Conservation (phyloP, 2,113 vertebrate genomes). For the Aegithalos caudatus region DNA sequence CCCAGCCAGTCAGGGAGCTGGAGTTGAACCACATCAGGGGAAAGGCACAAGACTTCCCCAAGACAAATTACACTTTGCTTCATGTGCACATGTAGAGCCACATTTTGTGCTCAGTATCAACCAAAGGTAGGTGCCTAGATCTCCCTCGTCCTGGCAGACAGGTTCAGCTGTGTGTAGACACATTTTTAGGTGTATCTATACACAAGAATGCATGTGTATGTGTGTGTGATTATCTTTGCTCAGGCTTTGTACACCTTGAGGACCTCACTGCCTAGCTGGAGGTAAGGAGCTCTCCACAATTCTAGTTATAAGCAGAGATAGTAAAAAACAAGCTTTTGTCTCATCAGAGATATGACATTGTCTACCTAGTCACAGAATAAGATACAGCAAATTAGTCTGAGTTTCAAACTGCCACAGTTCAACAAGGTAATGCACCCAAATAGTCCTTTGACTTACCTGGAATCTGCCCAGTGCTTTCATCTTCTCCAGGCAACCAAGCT, state of each 20-base stretch:
- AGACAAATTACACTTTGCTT: background rate
- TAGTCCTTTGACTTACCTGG: background rate
- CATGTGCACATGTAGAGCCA: rapidly evolving
- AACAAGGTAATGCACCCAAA: background rate
- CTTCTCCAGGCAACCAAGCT: background rate
- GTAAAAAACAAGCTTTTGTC: background rate
- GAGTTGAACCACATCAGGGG: rapidly evolving
- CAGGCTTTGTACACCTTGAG: background rate
- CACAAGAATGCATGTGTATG: rapidly evolving
- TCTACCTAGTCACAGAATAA: background rate
- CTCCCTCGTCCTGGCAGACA: background rate
- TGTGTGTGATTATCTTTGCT: background rate
- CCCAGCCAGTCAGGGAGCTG: background rate
- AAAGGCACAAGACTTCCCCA: background rate
- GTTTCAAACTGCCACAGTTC: background rate
- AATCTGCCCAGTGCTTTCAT: background rate
- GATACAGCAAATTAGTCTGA: background rate
- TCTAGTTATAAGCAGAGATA: background rate
- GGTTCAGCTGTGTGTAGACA: rapidly evolving
- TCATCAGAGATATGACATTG: background rate
- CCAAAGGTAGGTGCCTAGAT: background rate
- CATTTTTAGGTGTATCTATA: background rate
- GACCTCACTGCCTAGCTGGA: background rate
- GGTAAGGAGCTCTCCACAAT: background rate
- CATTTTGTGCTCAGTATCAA: background rate